Evolutionary conservation across 1,140 invertebrate species (phyloP).

Genomic region (silkworm (Bombyx mori)): DNA sequence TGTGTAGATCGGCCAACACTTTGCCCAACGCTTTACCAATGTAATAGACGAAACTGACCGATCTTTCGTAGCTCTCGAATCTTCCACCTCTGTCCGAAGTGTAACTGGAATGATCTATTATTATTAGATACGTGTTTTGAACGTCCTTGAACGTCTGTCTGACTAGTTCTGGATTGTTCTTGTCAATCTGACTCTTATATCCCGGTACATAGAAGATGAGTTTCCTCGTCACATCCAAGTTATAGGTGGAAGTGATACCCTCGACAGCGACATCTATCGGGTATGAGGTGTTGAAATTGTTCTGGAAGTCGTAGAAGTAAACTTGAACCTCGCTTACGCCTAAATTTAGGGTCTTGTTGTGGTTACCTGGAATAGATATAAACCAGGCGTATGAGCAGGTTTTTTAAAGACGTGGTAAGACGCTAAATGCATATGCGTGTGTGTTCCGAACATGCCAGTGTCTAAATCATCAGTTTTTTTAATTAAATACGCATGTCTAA

Average conservation of each 20-base stretch:
- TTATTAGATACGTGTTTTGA: slow-evolving; percentile 48
- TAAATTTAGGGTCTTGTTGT: slow-evolving; percentile 35
- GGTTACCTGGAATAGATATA: slow-evolving; percentile 47
- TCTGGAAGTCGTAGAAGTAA: slow-evolving; percentile 57
- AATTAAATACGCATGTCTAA: too few relatives aligned
- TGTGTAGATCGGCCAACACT: slow-evolving; percentile 32
- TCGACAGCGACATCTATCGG: slow-evolving; percentile 37
- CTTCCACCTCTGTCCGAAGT: slow-evolving; percentile 37
- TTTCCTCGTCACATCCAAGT: slow-evolving; percentile 39
- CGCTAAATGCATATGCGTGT: too few relatives aligned
- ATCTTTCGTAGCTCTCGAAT: slow-evolving; percentile 46
- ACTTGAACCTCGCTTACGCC: slow-evolving; percentile 40
- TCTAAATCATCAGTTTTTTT: too few relatives aligned
- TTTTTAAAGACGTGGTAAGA: too few relatives aligned
- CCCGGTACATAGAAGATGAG: slow-evolving; percentile 55
- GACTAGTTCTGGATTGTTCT: slow-evolving; percentile 43
- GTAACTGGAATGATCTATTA: slow-evolving; percentile 54
- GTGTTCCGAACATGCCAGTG: too few relatives aligned
- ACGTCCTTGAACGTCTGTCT: slow-evolving; percentile 45
- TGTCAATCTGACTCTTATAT: slow-evolving; percentile 49
- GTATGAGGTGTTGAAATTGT: slow-evolving; percentile 47
- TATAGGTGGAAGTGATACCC: slow-evolving; percentile 31
- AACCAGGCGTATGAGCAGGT: not conserved
- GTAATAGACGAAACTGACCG: slow-evolving; percentile 39
- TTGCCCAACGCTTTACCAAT: slow-evolving; percentile 41